Evolutionary conservation across 2,113 vertebrate genomes (phyloP).

Genomic region (Cricetomys ansorgei): DNA sequence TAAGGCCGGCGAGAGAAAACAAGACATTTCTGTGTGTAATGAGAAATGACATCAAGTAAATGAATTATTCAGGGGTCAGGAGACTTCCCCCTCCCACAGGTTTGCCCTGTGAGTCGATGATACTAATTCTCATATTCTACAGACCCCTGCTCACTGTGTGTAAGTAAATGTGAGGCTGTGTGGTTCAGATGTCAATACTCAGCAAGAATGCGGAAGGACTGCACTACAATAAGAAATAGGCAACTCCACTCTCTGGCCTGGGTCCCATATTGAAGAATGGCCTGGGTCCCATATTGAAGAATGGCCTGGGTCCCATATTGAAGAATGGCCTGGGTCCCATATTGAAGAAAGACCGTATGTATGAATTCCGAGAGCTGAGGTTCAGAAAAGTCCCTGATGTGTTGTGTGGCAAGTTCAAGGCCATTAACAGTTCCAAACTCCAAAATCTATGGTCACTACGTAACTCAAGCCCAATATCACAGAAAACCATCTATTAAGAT

Average conservation of each 20-base stretch:
- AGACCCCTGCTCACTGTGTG: background rate
- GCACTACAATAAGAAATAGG: background rate
- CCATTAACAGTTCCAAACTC: background rate
- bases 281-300: background rate
- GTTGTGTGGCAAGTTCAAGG: background rate
- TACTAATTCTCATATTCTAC: background rate
- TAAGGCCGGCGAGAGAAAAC: conserved; percentile 38
- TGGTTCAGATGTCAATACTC: background rate
- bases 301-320: background rate
- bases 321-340: background rate
- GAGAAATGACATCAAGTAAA: background rate
- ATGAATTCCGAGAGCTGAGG: background rate
- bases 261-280: background rate
- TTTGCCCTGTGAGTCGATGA: background rate
- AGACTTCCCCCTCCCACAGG: background rate
- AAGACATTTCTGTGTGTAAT: background rate
- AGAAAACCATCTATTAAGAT: conserved; percentile 32
- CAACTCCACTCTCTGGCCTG: background rate
- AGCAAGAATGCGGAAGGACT: background rate
- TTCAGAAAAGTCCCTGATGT: background rate
- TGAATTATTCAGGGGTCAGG: background rate
- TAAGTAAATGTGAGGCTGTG: background rate
- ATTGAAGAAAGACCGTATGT: background rate
- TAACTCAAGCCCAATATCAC: background rate
- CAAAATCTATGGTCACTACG: background rate